Evolutionary conservation across 2,113 vertebrate genomes (phyloP), one percentile per base, ranked within the genome.

Genomic region (Excalfactoria chinensis): DNA sequence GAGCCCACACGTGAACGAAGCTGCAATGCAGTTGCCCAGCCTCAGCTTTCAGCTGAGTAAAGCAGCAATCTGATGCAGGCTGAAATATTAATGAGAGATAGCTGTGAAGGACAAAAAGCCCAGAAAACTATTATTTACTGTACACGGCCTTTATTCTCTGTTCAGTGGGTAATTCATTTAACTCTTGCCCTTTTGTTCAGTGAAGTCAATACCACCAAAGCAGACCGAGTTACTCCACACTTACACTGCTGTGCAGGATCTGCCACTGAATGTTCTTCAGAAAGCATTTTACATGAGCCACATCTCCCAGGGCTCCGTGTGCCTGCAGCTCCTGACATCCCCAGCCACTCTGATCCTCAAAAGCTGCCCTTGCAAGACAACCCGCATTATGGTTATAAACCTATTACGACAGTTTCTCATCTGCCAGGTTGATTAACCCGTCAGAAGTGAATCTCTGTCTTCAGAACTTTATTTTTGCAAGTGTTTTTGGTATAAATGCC

Each of bases 401-500:
- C n/a, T 55, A 69, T 43, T 56, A 75, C 1, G 1, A 8, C 28
- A 41, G 89, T 89, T 84, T 84, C 87, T 81, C 78, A 35, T 8
- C 80, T 35, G 41, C 83, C 2, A 0, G n/a, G 69, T 44, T 91
- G 37, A 70, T 89, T 78, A 93, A 95, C 88, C 73, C 72, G 71
- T 92, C 72, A 90, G 76, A 79, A 92, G 75, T 28, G 0, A 85
- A 88, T 21, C 51, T 63, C 28, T 56, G 34, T 73, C 71, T 78
- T 69, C 48, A 77, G 82, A 80, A 58, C 48, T 81, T 83, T 95
- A 70, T 91, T 96, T 96, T 93, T 95, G 68, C 95, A 94, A 93
- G 95, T 90, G 87, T 35, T 84, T 22, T 43, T 46, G 69, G 69
- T 62, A 89, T 40, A 85, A 95, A 86, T 2, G 18, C 71, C 78